Evolutionary conservation across 2,888 invertebrate genomes (phyloP), one percentile per base, ranked within the genome.

Genomic region (Spilarctia lutea): DNA sequence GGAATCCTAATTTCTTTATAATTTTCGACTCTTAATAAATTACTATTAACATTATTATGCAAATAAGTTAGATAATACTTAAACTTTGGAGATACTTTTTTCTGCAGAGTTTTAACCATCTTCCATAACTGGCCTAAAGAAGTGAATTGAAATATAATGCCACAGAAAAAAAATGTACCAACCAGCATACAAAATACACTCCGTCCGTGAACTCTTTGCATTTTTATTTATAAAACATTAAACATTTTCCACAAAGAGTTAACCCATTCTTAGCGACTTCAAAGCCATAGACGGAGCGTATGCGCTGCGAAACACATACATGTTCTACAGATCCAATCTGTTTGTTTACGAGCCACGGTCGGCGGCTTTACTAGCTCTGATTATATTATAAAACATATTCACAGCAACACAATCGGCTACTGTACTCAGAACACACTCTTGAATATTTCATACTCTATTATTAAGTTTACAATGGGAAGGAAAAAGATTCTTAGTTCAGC

Each of bases 291-390:
- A 66, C 77, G 74, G 77, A 79, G 75, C 76, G 75, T 74, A 75
- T 85, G 89, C 82, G 77, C 82, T 76, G 65, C 80, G 81, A 83
- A 83, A 85, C 91, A 91, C 91, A 90, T 89, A 87, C 86, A 24
- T 86, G 82, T 79, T 79, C 82, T 85, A 83, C 75, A 91, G 94
- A 95, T 94, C 92, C 88, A 93, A 95, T 94, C 94, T 92, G 89
- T 90, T 91, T 93, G 89, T 94, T 94, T 94, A 94, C 90, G 91
- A 86, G 86, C 86, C 80, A 88, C 80, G 78, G 88, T 87, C 87
- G 88, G 87, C 89, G 83, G 87, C 90, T 90, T 89, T 89, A 88
- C 89, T 77, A 82, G 79, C 80, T 81, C 82, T 87, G 88, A 85
- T 87, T 86, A 87, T 87, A 87, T 85, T 87, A 86, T 87, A 87